These are phyloP conservation scores for Marasmarcha lunaedactyla DNA, from an alignment of 2,888 invertebrate species.

Conservation along the genomic window DNA sequence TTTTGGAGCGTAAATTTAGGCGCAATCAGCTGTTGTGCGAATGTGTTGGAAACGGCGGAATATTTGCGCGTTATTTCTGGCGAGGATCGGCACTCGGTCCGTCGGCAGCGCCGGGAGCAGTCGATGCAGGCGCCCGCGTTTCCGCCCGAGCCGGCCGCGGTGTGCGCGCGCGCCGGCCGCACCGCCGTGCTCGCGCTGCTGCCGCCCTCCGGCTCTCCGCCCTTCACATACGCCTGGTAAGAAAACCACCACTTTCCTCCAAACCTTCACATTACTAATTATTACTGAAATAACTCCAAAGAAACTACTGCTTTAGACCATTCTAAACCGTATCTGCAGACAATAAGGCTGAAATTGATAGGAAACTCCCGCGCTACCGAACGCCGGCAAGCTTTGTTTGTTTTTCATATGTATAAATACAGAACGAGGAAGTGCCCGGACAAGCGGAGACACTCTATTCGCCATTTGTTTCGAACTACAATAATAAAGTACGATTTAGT, in stretches of 20 bases:
- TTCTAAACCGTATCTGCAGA: too few species aligned
- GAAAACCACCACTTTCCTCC: slow-evolving; percentile 18
- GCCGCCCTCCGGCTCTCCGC: slow-evolving; percentile 44
- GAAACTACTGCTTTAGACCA: too few species aligned
- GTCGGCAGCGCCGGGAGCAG: slow-evolving; percentile 53
- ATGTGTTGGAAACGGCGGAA: slow-evolving; percentile 49
- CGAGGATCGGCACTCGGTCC: slow-evolving; percentile 46
- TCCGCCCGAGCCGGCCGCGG: slow-evolving; percentile 31
- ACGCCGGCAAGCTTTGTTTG: slow-evolving; percentile 50
- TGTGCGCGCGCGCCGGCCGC: slow-evolving; percentile 46
- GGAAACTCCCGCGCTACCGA: slow-evolving; percentile 1
- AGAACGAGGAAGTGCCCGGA: slow-evolving; percentile 44
- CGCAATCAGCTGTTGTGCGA: slow-evolving; percentile 24
- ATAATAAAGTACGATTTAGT: slow-evolving; percentile 2
- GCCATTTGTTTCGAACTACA: slow-evolving; percentile 17
- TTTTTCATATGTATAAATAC: slow-evolving; percentile 64
- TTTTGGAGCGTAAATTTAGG: not conserved
- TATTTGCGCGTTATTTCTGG: slow-evolving; percentile 63
- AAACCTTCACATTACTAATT: too few species aligned
- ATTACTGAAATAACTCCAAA: too few species aligned
- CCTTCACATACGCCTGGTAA: slow-evolving; percentile 52
- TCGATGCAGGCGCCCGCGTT: slow-evolving; percentile 59
- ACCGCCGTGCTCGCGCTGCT: slow-evolving; percentile 35
- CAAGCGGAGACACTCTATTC: slow-evolving; percentile 35
- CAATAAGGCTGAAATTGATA: not conserved